phyloP scores from a whole-genome alignment of 2,888 invertebrate genomes.

The Apotomis capreana region DNA sequence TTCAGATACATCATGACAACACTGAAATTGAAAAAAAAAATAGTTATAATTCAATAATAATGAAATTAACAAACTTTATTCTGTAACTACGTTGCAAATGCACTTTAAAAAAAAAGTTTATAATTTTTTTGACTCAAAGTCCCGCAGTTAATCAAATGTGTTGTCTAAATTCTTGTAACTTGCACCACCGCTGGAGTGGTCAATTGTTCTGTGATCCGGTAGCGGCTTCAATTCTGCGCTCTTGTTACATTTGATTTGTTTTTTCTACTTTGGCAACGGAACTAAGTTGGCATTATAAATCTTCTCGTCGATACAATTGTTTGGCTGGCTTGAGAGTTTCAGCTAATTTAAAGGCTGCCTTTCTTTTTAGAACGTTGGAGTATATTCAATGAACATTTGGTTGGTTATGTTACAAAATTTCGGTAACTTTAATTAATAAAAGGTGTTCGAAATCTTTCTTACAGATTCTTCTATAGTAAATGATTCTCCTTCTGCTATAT shows the following conservation, averaged over 20 bases:
- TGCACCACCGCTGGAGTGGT: slow-evolving; percentile 46
- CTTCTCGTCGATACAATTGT: slow-evolving; percentile 33
- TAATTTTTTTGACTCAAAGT: no score
- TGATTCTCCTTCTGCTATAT: no score
- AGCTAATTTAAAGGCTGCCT: slow-evolving; percentile 25
- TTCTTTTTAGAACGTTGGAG: not conserved
- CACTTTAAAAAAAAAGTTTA: no score
- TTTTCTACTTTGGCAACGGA: slow-evolving; percentile 42
- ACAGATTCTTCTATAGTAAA: no score
- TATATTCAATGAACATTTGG: not conserved
- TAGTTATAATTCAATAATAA: no score
- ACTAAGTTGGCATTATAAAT: slow-evolving; percentile 39
- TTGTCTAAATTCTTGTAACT: slow-evolving; percentile 3
- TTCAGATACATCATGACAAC: no score
- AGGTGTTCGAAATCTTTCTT: no score
- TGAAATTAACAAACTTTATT: no score
- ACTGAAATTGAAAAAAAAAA: no score
- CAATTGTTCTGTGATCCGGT: slow-evolving; percentile 56
- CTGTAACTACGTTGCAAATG: no score
- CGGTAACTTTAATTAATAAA: no score
- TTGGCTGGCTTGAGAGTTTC: slow-evolving; percentile 26
- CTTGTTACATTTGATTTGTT: slow-evolving; percentile 41
- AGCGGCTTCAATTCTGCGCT: slow-evolving; percentile 52
- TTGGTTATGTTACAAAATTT: not conserved
- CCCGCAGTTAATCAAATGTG: not conserved